These are phyloP conservation scores for Myopa testacea DNA, from an alignment of 2,888 invertebrate genomes.

Conservation along the genomic window DNA sequence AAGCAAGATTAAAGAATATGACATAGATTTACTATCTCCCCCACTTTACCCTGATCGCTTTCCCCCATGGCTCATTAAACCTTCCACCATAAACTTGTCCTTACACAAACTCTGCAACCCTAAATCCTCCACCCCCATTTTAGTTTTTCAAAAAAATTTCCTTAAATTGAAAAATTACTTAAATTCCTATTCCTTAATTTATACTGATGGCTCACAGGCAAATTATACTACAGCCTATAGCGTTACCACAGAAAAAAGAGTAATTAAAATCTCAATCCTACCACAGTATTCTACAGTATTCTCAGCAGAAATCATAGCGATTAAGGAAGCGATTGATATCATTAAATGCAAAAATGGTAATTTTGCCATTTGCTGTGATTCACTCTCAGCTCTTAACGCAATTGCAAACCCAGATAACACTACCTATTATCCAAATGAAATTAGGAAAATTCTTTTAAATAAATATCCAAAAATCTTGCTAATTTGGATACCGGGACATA, in stretches of 20 bases:
- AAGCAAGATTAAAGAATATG: too few species aligned
- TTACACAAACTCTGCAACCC: not conserved
- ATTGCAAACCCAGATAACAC: constrained; percentile 2
- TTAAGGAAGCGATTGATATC: not conserved
- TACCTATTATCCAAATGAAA: not conserved
- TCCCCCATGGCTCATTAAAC: too few species aligned
- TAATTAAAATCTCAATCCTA: constrained; percentile 1
- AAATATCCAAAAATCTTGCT: too few species aligned
- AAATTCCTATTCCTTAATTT: too few species aligned
- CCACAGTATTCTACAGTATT: constrained; percentile 1
- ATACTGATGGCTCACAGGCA: not conserved
- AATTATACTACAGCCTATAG: not conserved
- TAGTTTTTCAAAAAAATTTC: too few species aligned
- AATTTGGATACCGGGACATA: too few species aligned
- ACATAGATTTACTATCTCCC: too few species aligned
- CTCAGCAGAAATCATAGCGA: constrained; percentile 23
- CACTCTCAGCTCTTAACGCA: constrained; percentile 14
- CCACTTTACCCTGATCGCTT: too few species aligned
- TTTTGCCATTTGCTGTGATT: constrained; percentile 9
- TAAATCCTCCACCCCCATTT: not conserved
- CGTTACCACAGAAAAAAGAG: not conserved
- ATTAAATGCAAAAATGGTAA: not conserved
- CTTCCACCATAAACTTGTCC: not conserved
- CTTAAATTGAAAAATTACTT: too few species aligned
- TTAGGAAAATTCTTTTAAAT: too few species aligned